phyloP scores from a whole-genome alignment of 1,140 invertebrate species.

The Dryas iulia region DNA sequence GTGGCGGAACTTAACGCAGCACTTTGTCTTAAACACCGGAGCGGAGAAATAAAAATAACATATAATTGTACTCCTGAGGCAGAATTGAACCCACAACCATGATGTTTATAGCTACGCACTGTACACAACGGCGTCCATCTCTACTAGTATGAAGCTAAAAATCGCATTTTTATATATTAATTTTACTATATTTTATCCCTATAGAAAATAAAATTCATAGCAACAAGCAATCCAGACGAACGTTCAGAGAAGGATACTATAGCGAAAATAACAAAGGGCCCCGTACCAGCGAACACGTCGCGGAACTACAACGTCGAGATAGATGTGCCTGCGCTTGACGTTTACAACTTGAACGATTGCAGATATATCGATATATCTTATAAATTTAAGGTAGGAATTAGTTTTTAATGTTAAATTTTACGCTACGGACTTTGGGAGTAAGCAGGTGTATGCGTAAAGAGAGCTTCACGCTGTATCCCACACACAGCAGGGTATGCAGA shows the following conservation, averaged over 20 bases:
- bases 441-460: too few relatives aligned
- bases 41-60: background rate
- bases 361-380: conserved; percentile 84
- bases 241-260: conserved; percentile 78
- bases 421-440: too few relatives aligned
- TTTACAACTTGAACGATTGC: conserved; percentile 84
- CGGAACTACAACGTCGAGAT: conserved; percentile 82
- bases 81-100: too few relatives aligned
- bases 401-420: too few relatives aligned
- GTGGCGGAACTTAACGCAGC: too few relatives aligned
- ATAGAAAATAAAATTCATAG: conserved; percentile 82
- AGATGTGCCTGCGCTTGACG: conserved; percentile 83
- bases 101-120: too few relatives aligned
- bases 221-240: conserved; percentile 75
- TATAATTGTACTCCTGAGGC: too few relatives aligned
- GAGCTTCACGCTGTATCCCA: too few relatives aligned
- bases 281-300: conserved; percentile 78
- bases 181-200: conserved; percentile 57
- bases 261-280: conserved; percentile 80
- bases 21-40: too few relatives aligned
- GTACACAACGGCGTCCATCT: too few relatives aligned
- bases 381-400: conserved; percentile 78
- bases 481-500: too few relatives aligned
- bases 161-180: background rate
- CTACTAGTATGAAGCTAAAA: too few relatives aligned